These are phyloP conservation scores for Eumerus sabulonum DNA, from an alignment of 2,888 invertebrate species.

Conservation along the genomic window DNA sequence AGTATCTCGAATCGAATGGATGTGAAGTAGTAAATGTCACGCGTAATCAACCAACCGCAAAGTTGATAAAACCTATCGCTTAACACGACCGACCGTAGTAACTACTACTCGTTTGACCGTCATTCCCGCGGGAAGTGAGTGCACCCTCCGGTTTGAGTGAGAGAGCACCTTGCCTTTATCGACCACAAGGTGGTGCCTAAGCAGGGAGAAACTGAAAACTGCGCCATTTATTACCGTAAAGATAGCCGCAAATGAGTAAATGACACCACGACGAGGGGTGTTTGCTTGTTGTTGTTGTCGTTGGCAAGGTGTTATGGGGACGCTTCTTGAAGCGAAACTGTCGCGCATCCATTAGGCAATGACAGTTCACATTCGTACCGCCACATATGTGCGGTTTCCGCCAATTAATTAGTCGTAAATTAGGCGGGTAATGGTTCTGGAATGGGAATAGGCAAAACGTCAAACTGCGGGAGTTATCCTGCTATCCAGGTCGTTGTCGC, in stretches of 20 bases:
- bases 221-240: conserved; percentile 64
- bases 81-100: conserved; percentile 59
- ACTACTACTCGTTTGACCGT: conserved; percentile 64
- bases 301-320: conserved; percentile 52
- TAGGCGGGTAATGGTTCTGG: conserved; percentile 66
- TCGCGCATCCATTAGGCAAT: neutral
- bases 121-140: conserved; percentile 43
- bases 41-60: conserved; percentile 62
- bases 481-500: conserved; percentile 31
- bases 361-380: neutral
- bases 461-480: conserved; percentile 65
- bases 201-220: conserved; percentile 10
- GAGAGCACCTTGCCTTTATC: neutral
- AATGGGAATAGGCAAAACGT: conserved; percentile 35
- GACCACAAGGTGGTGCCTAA: conserved; percentile 50
- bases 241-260: conserved; percentile 52
- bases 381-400: conserved; percentile 64
- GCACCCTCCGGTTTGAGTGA: conserved; percentile 46
- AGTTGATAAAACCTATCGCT: conserved; percentile 64
- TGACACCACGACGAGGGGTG: conserved; percentile 33
- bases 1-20: neutral
- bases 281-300: neutral
- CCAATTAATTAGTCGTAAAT: conserved; percentile 69
- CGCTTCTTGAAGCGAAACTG: conserved; percentile 28
- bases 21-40: conserved; percentile 25